These are phyloP conservation scores for Temnothorax longispinosus DNA, from an alignment of 1,140 invertebrate species.

Conservation along the genomic window DNA sequence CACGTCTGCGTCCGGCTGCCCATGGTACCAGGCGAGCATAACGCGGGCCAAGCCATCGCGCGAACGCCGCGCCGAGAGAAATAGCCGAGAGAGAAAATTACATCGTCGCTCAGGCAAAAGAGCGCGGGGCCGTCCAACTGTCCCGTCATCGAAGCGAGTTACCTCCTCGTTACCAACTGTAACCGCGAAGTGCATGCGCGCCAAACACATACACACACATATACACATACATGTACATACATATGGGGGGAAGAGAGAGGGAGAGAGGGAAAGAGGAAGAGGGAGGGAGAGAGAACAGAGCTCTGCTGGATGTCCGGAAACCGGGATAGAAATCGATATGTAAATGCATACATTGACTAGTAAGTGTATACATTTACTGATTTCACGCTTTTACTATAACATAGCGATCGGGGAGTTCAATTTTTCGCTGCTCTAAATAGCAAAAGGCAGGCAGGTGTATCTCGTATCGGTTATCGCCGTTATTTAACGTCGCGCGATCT, in stretches of 20 bases:
- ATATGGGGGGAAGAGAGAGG: neutral
- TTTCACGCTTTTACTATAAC: too few relatives aligned
- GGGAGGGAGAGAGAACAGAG: neutral
- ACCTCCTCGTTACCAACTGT: conserved; percentile 47
- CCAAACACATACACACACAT: neutral
- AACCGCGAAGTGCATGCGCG: conserved; percentile 41
- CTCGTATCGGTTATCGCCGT: neutral
- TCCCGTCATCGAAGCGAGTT: conserved; percentile 31
- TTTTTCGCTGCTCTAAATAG: neutral
- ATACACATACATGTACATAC: neutral
- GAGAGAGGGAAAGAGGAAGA: neutral
- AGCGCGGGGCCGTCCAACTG: conserved; percentile 38
- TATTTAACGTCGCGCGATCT: neutral
- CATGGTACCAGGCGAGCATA: conserved; percentile 79
- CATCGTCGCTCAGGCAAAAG: conserved; percentile 11
- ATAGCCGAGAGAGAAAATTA: conserved; percentile 22
- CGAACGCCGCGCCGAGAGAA: neutral
- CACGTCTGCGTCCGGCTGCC: conserved; percentile 84
- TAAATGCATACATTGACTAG: too few relatives aligned
- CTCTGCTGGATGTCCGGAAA: neutral
- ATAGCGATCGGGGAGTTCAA: neutral
- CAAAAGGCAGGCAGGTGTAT: neutral
- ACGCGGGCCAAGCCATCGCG: neutral
- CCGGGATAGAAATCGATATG: neutral
- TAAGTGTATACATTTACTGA: too few relatives aligned